Conservation (phyloP, 1,140 invertebrate genomes). For the Drosophila nigromelanica region DNA sequence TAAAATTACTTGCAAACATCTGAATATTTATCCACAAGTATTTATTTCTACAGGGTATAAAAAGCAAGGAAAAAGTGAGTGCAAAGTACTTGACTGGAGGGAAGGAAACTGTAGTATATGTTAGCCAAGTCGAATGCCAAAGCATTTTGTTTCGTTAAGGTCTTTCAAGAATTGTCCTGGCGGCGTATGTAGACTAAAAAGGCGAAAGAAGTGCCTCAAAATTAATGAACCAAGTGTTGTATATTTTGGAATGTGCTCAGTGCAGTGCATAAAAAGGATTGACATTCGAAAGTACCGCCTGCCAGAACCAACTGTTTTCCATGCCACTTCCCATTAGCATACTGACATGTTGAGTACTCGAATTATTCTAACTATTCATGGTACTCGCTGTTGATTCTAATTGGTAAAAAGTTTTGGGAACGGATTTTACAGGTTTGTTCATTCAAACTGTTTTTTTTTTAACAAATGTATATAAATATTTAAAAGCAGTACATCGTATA, state of each 20-base stretch:
- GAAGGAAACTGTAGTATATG: conserved; percentile 10
- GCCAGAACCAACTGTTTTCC: conserved; percentile 28
- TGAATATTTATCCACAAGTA: no score
- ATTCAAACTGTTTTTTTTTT: no score
- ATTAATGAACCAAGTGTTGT: conserved; percentile 75
- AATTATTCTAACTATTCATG: no score
- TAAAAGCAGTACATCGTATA: no score
- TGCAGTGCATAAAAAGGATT: conserved; percentile 60
- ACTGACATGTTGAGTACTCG: neutral
- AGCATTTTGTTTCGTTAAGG: conserved; percentile 39
- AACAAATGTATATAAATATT: no score
- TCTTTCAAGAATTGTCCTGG: conserved; percentile 43
- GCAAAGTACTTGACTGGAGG: neutral
- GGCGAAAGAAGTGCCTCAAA: conserved; percentile 56
- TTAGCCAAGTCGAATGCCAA: conserved; percentile 30
- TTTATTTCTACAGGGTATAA: neutral
- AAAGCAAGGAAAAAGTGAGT: neutral
- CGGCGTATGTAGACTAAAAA: conserved; percentile 36
- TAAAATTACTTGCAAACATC: no score
- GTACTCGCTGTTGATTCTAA: no score
- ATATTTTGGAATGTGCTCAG: conserved; percentile 47
- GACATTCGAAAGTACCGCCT: conserved; percentile 55
- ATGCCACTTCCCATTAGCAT: conserved; percentile 47
- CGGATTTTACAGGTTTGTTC: no score
- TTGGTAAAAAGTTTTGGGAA: no score